Conservation (phyloP, 2,888 invertebrate species). For the Serripes groenlandicus region DNA sequence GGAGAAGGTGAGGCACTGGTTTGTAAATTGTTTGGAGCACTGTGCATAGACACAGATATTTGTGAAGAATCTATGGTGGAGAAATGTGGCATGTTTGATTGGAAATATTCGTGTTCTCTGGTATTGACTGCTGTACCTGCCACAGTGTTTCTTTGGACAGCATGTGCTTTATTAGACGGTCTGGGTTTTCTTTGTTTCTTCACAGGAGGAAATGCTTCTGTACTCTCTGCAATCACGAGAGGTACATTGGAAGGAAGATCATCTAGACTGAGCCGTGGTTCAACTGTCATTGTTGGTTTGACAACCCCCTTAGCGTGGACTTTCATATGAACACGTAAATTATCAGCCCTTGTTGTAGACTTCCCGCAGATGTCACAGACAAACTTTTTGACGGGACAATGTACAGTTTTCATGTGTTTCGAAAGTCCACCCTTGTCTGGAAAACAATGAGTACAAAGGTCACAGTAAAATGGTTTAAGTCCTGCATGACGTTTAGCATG, state of each 20-base stretch:
- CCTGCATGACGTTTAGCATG: slow-evolving; percentile 80
- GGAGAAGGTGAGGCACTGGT: slow-evolving; percentile 13
- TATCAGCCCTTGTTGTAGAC: slow-evolving; percentile 79
- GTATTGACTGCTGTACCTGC: not conserved
- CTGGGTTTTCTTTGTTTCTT: slow-evolving; percentile 14
- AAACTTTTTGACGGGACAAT: slow-evolving; percentile 77
- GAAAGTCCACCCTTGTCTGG: slow-evolving; percentile 83
- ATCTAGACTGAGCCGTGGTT: not conserved
- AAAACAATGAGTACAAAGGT: slow-evolving; percentile 79
- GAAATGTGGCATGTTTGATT: slow-evolving; percentile 56
- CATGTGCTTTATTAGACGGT: not conserved
- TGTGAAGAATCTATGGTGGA: slow-evolving; percentile 50
- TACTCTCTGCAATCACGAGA: slow-evolving; percentile 19
- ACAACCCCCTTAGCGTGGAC: slow-evolving; percentile 67
- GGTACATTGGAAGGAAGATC: slow-evolving; percentile 42
- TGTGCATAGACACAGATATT: slow-evolving; percentile 18
- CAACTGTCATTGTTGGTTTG: slow-evolving; percentile 27
- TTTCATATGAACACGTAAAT: slow-evolving; percentile 81
- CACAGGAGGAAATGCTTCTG: not conserved
- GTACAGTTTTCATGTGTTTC: slow-evolving; percentile 82
- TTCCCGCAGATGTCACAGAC: slow-evolving; percentile 83
- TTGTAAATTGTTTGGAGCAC: slow-evolving; percentile 36
- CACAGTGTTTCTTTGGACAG: not conserved
- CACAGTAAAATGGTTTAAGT: slow-evolving; percentile 76
- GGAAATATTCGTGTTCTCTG: not conserved